Base-by-base conservation (phyloP, 2,113 vertebrate species). In the Verasper variegatus region DNA sequence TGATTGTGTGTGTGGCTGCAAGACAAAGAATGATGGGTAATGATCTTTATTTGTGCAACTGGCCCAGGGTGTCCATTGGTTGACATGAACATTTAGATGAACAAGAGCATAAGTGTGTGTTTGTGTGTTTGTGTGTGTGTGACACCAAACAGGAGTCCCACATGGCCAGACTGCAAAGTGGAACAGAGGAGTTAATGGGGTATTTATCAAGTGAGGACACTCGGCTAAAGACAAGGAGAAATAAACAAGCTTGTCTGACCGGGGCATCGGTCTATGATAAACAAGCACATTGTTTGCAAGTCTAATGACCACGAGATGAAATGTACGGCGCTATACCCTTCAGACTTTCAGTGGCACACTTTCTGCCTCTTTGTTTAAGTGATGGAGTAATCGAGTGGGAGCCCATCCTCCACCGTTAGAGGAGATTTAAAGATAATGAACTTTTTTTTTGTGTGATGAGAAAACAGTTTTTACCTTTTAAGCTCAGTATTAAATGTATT, bases 141-240 rank as follows among this genome's bases (percentile, higher is more conserved):
- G 31, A n/a, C 18, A 67, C 63, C 73, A 49, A 62, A 87, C 68
- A 6, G 35, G 40, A 75, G 54, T 86, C 88, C 86, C 89, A 78
- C 81, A 88, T 68, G 86, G 78, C 69, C 68, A 71, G 68, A 68
- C 84, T 74, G 54, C 86, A 68, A 84, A 91, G 88, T 76, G 77
- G 84, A 89, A 83, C 83, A 86, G 58, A 84, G 71, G 80, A 91
- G 58, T 86, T 89, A 92, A 91, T 91, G 86, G 90, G 82, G 81
- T 89, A 91, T 91, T 89, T 93, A 91, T 94, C 85, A 92, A 89
- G 74, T 57, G 68, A 80, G 79, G 79, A 90, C 89, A 80, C 88
- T 92, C 75, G 74, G 73, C 78, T 76, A 70, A 78, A 69, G 74
- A 86, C 88, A 86, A 88, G 82, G 76, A 81, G 82, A 93, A 93